Conservation (phyloP, 2,113 vertebrate species). For the Eudorcas thomsonii region DNA sequence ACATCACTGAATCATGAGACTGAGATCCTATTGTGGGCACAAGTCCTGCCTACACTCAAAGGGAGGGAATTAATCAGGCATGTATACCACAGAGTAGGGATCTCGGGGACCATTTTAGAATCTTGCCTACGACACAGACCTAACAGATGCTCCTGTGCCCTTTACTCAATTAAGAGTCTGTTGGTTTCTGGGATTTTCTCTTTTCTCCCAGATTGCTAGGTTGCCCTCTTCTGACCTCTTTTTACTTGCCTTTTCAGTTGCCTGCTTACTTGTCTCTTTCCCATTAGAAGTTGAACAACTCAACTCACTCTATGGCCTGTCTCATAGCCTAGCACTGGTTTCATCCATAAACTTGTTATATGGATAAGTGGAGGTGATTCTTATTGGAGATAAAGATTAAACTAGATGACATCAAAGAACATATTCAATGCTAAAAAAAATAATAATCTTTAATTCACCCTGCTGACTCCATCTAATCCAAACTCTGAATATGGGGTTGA, state of each 20-base stretch:
- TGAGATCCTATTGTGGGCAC: background rate
- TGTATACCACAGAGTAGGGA: background rate
- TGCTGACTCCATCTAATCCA: background rate
- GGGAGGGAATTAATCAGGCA: background rate
- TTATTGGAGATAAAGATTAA: background rate
- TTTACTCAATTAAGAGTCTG: background rate
- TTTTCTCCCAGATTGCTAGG: background rate
- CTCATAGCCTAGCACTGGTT: background rate
- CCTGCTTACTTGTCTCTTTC: background rate
- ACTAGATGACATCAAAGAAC: background rate
- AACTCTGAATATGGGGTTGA: background rate
- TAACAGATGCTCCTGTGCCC: background rate
- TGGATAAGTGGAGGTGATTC: background rate
- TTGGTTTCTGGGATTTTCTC: background rate
- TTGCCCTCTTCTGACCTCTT: background rate
- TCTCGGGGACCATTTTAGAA: background rate
- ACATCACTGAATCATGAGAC: background rate
- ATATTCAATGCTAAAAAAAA: background rate
- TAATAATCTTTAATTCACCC: background rate
- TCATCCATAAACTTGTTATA: background rate
- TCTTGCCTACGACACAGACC: background rate
- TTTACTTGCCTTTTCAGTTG: background rate
- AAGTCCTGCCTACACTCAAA: background rate
- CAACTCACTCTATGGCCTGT: background rate
- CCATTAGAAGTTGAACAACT: background rate